Conservation (phyloP, 2,888 invertebrate species). For the Drosophila melanocephala region DNA sequence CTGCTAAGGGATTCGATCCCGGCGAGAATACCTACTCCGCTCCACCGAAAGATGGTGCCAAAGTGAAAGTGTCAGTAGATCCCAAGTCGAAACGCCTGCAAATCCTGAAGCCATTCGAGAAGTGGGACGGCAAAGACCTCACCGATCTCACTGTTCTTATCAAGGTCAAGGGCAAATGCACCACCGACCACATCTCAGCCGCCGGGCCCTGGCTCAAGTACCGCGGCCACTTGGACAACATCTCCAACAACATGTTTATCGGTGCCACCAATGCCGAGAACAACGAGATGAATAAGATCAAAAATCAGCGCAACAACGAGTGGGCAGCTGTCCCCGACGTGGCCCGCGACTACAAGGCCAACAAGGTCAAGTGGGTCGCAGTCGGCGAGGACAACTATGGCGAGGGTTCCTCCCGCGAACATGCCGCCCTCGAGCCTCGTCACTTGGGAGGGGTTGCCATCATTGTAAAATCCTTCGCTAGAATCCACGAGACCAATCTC, state of each 20-base stretch:
- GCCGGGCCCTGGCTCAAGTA: conserved; percentile 99
- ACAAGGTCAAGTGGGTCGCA: conserved; percentile 94
- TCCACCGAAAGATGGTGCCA: conserved; percentile 88
- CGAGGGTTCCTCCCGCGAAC: conserved; percentile 97
- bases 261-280: conserved; percentile 95
- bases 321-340: conserved; percentile 97
- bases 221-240: conserved; percentile 99
- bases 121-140: conserved; percentile 98
- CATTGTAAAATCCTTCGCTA: conserved; percentile 99
- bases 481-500: conserved; percentile 99
- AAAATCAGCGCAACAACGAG: conserved; percentile 94
- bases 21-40: conserved; percentile 97
- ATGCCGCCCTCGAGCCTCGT: conserved; percentile 98
- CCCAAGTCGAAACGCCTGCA: conserved; percentile 96
- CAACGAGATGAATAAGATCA: conserved; percentile 95
- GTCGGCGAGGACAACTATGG: conserved; percentile 95
- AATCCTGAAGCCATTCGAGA: conserved; percentile 95
- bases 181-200: conserved; percentile 99
- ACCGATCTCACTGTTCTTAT: conserved; percentile 95
- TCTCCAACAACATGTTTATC: conserved; percentile 99
- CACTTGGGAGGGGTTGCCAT: conserved; percentile 98
- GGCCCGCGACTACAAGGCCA: conserved; percentile 97
- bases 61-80: conserved; percentile 91
- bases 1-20: conserved; percentile 97
- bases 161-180: conserved; percentile 99